Base-by-base conservation (phyloP, 2,888 invertebrate species). In the Stenichneumon culpator region DNA sequence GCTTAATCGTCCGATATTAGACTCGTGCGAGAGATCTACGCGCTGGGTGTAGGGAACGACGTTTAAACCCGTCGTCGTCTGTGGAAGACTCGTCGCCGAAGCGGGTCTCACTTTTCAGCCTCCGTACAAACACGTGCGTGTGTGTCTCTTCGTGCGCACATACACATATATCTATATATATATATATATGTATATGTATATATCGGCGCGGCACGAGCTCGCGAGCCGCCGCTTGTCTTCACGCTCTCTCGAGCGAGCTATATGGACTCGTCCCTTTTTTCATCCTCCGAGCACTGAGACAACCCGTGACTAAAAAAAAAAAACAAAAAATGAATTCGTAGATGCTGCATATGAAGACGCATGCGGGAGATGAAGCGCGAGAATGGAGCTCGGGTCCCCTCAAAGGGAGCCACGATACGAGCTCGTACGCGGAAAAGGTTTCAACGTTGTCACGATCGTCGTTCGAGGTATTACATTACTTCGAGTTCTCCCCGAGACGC, bases 1-100 rank as follows among this genome's bases (percentile, higher is more conserved):
- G 89, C 91, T 91, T 93, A 93, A 93, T 93, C 89, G 91, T 88
- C 89, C 89, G 91, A 92, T 92, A 93, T 93, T 92, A 92, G 90
- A 90, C 90, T 90, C 91, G 90, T 87, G 90, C 90, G 89, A 90
- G 88, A 87, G 82, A 72, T 60, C 70, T 74, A 79, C 89, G 89
- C 87, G 86, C 87, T 87, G 90, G 89, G 90, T 91, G 90, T 91
- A 90, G 89, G 54, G 52, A 77, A 52, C 82, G 72, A 75, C 65
- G 74, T 78, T 65, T 63, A 57, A 74, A 28, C 52, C 22, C 63
- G 69, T 60, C 80, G 80, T 77, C 65, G 25, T 74, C 78, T 63
- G 54, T 50, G 60, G 47, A 63, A 65, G 32, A 44, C 44, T 74
- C 78, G 65, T 73, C 54, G 65, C 74, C 36, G 25, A 69, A 81